Base-by-base conservation (phyloP, 2,888 invertebrate species). In the Carcina quercana region DNA sequence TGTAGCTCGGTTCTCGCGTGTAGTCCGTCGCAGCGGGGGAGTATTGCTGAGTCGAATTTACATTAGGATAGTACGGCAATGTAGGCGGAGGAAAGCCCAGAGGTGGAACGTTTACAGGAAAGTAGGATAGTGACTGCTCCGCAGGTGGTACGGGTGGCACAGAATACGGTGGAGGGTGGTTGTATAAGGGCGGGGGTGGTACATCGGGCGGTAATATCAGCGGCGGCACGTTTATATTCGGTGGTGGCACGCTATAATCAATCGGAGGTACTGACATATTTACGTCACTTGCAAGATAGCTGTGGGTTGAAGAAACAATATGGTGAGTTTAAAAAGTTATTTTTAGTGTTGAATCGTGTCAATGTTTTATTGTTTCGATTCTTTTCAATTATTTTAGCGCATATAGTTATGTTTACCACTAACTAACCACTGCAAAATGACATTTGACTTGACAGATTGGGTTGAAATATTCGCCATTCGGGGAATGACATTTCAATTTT, bases 201-300 rank as follows among this genome's bases (percentile, higher is more conserved):
- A 53, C 35, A n/a, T 35, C 35, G 13, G 49, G 34, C 10, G 52
- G 41, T 2, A 34, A 28, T 6, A 37, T 40, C 8, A 50, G 43
- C 17, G 67, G 67, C 13, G 62, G 65, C 43, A 61, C 40, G 13
- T 53, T 53, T 34, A 70, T 43, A 21, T 49, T 53, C 25, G 76
- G 75, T 13, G 76, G 76, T 29, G 74, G 74, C 10, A 74, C 47
- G 36, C 58, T 65, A 36, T 68, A 82, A 37, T 68, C 57, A 20
- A 62, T 38, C 8, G 75, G 67, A 3, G 73, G 75, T 40, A 60
- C 44, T 5, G 78, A 74, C 78, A 78, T 75, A 38, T 46, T 51
- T 8, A 7, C 12, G 3, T 8, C n/a, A n/a, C n/a, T n/a, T n/a
- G n/a, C n/a, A n/a, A n/a, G n/a, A n/a, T n/a, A n/a, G n/a, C n/a